phyloP scores from a whole-genome alignment of 2,113 vertebrate genomes.

The Chrysemys picta region DNA sequence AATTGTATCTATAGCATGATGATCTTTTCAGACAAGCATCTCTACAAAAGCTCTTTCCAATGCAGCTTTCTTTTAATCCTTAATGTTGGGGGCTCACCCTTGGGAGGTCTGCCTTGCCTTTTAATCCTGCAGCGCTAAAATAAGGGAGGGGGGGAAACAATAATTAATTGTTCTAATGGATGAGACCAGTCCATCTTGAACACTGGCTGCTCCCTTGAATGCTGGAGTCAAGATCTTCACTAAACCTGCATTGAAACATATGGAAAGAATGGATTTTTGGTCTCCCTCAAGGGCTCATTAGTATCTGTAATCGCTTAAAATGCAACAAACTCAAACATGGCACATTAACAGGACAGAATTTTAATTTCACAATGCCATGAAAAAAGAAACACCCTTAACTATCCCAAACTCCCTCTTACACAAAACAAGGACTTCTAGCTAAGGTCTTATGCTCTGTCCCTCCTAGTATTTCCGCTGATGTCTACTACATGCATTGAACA shows the following conservation, averaged over 20 bases:
- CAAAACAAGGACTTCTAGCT: neutral
- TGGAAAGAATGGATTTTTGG: neutral
- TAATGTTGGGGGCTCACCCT: neutral
- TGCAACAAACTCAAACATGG: neutral
- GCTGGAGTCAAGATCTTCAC: neutral
- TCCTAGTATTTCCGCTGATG: neutral
- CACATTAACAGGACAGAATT: neutral
- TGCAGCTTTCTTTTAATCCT: neutral
- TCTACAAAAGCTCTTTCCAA: neutral
- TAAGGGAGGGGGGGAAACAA: neutral
- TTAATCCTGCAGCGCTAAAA: accelerated
- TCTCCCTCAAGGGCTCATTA: constrained; percentile 12
- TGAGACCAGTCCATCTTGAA: neutral
- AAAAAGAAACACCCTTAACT: neutral
- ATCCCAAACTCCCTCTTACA: neutral
- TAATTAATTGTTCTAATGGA: neutral
- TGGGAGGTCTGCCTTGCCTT: neutral
- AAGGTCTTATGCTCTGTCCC: neutral
- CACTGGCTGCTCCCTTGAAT: neutral
- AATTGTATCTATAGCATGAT: neutral
- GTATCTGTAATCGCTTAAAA: neutral
- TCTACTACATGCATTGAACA: neutral
- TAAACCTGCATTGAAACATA: neutral
- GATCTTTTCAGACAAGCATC: constrained; percentile 7
- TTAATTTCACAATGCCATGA: neutral